phyloP scores from a whole-genome alignment of 2,797 vertebrate genomes.

The Darevskia mixta region DNA sequence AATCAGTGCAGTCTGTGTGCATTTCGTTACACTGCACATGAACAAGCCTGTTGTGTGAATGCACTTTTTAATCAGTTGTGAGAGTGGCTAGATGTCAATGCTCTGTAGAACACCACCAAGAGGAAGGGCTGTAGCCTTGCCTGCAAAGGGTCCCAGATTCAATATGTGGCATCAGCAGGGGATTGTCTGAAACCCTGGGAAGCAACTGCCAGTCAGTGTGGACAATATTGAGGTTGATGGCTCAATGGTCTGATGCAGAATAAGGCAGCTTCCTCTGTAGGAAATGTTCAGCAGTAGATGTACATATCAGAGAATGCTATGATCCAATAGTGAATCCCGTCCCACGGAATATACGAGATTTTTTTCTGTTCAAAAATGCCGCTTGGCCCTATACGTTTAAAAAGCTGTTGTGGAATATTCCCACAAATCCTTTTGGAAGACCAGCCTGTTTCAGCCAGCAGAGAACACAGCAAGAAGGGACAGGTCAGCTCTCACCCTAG shows the following conservation, averaged over 20 bases:
- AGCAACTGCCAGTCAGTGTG: no score
- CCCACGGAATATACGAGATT: not conserved
- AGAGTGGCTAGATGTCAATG: not conserved
- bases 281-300: no score
- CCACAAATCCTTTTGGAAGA: slow-evolving; percentile 26
- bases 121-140: not conserved
- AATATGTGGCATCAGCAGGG: no score
- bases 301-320: no score
- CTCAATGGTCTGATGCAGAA: no score
- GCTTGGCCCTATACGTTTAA: not conserved
- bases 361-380: not conserved
- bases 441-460: slow-evolving; percentile 26
- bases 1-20: not conserved
- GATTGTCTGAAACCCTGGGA: no score
- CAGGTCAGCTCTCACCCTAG: slow-evolving; percentile 56
- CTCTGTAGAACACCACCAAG: not conserved
- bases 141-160: no score
- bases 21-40: not conserved
- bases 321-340: not conserved
- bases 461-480: slow-evolving; percentile 42
- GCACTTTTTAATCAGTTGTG: not conserved
- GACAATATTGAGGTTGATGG: no score
- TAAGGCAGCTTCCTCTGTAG: no score
- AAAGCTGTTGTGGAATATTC: slow-evolving; percentile 20
- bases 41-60: not conserved